Base-by-base conservation (phyloP, 2,113 vertebrate species). In the Clinocottus analis region DNA sequence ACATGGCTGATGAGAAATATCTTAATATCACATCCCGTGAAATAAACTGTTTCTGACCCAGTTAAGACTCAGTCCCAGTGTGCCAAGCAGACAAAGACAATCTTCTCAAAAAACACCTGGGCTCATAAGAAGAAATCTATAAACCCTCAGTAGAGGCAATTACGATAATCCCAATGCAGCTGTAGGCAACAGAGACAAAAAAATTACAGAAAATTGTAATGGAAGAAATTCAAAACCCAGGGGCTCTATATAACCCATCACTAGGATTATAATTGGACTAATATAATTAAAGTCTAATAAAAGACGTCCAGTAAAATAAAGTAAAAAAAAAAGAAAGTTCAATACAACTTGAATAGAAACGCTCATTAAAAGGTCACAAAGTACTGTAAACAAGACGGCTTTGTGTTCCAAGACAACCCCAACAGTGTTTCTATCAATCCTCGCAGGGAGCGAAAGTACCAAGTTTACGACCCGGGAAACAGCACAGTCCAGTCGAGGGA, bases 251-350 rank as follows among this genome's bases (percentile, higher is more conserved):
- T 71, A 43, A 41, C 35, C 10, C 43, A 60, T 47, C 39, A 33
- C 23, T 60, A 39, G 66, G 66, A 53, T 72, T 72, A 23, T 33
- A 72, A 72, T 45, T 31, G 31, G 19, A 60, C 27, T 31, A 19
- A 47, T 29, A 29, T 14, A 2, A 72, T 47, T 35, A 12, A 72
- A 17, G 7, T 60, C 23, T 7, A 45, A 23, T 60, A 16, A 58
- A 72, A 59, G 17, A 10, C 6, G 2, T 55, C 19, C 7, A 3
- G 19, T 68, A 27, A 27, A 56, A 35, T 68, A 23, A 56, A 53
- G 51, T 23, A 7, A 3, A 53, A 53, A 53, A 49, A 11, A n/a
- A 21, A 9, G 7, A n/a, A n/a, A n/a, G 3, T 25, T n/a, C n/a
- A 55, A 56, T 27, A 27, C 23, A 11, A 56, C 23, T 27, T 25